Base-by-base conservation (phyloP, 2,113 vertebrate genomes). In the Oryzias melastigma region DNA sequence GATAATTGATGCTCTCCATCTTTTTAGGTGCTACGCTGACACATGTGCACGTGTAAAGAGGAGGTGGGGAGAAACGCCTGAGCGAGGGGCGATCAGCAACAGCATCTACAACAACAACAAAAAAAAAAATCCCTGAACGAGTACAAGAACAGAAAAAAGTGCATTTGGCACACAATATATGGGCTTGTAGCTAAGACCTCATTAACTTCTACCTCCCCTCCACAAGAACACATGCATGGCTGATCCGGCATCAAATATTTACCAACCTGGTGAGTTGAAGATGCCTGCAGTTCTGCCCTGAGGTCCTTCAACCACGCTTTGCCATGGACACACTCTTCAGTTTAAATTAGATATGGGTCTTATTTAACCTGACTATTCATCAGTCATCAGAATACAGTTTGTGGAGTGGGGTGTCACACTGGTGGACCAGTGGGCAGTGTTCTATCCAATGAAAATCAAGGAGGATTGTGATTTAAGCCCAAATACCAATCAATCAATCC, bases 181-280 rank as follows among this genome's bases (percentile, higher is more conserved):
- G 19, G 27, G n/a, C 50, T 49, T 54, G 58, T 62, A 27, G 57
- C 57, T 60, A 65, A 59, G 58, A 60, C 58, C 58, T 56, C 62
- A 71, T 65, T 76, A 60, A 78, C 78, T 68, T 81, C 65, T 65
- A 41, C 45, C 24, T 40, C 22, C 16, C 63, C 10, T 54, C 53
- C 18, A 62, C 61, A 65, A 52, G 57, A 60, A 64, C n/a, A 50
- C 70, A 85, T 48, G 75, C 79, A 68, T 78, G 77, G 70, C 82
- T 80, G 83, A 78, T 48, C 54, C 58, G 3, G 44, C 81, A 86
- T 87, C 78, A 89, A 89, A 87, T 85, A 89, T 89, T 87, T 85
- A 88, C 65, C 18, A 76, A 63, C 63, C 71, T 14, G 50, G 43
- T 54, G 62, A 68, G 76, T 61, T 54, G 65, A 71, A 62, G 66